A percentile compares a stretch with the other conserved stretches of the same genome.
phyloP scores from a whole-genome alignment of 2,797 vertebrate species.

The Anniella stebbinsi region DNA sequence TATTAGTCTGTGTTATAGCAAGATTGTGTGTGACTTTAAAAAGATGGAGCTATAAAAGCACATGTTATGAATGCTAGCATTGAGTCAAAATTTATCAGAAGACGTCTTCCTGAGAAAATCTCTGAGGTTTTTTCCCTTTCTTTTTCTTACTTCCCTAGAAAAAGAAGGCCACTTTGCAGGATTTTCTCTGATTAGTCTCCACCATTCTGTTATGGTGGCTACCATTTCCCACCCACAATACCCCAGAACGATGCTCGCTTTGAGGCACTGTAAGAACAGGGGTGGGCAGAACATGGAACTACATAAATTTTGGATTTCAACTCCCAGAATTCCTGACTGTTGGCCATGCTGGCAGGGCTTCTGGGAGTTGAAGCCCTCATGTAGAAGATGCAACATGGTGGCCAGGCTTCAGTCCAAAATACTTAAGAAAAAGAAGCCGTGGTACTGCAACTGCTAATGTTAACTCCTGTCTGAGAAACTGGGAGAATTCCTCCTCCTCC shows the following conservation, averaged over 20 bases:
- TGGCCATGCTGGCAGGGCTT: too few species aligned
- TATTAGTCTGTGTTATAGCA: neutral
- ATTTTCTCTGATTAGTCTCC: neutral
- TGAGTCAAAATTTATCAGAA: neutral
- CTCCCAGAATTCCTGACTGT: too few species aligned
- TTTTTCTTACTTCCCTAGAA: neutral
- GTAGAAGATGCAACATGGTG: neutral
- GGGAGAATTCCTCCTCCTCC: too few species aligned
- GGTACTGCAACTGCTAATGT: too few species aligned
- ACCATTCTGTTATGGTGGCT: neutral
- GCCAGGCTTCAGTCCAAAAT: neutral
- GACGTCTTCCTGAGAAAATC: neutral
- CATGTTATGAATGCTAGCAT: neutral
- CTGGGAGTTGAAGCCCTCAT: too few species aligned
- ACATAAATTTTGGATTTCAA: too few species aligned
- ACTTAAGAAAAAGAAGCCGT: too few species aligned
- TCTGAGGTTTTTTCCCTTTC: too few species aligned
- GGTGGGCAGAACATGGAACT: too few species aligned
- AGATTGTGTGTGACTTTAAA: too few species aligned
- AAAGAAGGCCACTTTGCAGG: neutral
- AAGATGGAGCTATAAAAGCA: neutral
- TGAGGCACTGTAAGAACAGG: too few species aligned
- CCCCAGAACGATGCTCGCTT: neutral
- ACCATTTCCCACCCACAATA: neutral
- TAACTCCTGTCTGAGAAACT: too few species aligned